Percentiles rank a stretch among this genome's conserved stretches.
These are phyloP conservation scores for Meriones psammophilus DNA, from an alignment of 2,797 vertebrate species.

Conservation along the genomic window DNA sequence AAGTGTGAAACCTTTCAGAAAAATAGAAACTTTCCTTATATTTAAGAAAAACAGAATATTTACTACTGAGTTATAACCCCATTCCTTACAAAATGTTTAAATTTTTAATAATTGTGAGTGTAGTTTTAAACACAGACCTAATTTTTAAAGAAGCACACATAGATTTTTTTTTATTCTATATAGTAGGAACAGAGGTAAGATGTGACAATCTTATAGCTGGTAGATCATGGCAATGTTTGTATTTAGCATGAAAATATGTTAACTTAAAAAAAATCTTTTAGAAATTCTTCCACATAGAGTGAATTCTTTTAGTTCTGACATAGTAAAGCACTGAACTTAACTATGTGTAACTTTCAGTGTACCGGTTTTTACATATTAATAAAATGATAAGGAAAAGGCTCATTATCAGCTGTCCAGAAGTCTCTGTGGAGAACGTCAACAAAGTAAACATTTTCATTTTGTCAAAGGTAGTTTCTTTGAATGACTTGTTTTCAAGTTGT, in stretches of 20 bases:
- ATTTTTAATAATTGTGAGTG: not conserved
- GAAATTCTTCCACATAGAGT: conserved; percentile 50
- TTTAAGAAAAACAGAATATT: conserved; percentile 19
- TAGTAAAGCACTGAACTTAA: conserved; percentile 55
- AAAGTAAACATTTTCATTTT: conserved; percentile 55
- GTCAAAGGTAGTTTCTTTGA: conserved; percentile 22
- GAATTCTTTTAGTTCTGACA: conserved; percentile 41
- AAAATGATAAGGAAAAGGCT: not conserved
- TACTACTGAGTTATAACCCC: not conserved
- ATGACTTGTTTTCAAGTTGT: conserved; percentile 8
- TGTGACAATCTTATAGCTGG: conserved; percentile 45
- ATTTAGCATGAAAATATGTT: conserved; percentile 69
- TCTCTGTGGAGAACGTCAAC: conserved; percentile 35
- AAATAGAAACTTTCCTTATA: conserved; percentile 12
- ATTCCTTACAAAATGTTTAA: not conserved
- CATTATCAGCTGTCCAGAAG: not conserved
- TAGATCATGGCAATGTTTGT: conserved; percentile 66
- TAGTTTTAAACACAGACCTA: conserved; percentile 79
- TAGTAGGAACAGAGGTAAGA: conserved; percentile 74
- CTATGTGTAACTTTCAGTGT: conserved; percentile 3
- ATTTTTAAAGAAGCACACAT: conserved; percentile 77
- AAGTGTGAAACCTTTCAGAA: conserved; percentile 53
- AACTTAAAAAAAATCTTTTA: conserved; percentile 52
- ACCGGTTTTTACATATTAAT: not conserved
- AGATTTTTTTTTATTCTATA: not conserved